phyloP scores from a whole-genome alignment of 2,113 vertebrate genomes.

The Phalacrocorax carbo region DNA sequence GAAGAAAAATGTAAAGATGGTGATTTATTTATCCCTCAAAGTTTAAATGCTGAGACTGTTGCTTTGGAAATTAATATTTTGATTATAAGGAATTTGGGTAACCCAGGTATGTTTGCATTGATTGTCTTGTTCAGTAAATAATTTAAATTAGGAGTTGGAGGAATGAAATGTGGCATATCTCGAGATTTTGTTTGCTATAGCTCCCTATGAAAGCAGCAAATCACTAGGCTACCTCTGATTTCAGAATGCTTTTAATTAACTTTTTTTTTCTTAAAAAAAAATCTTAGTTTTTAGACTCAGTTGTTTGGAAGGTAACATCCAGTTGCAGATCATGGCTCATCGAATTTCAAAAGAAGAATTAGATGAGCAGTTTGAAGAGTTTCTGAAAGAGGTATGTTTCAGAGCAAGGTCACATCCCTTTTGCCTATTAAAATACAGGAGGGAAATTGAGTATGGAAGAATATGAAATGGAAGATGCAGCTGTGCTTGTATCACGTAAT shows the following conservation, averaged over 20 bases:
- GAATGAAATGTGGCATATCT: neutral
- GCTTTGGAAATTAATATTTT: neutral
- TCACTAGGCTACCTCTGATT: neutral
- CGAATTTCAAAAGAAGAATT: slow-evolving; percentile 82
- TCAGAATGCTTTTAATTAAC: neutral
- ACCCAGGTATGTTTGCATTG: neutral
- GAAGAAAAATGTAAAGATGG: neutral
- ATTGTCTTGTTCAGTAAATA: neutral
- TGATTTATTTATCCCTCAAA: neutral
- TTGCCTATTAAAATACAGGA: neutral
- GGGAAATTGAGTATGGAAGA: neutral
- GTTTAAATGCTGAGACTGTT: neutral
- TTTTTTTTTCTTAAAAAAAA: neutral
- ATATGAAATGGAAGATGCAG: neutral
- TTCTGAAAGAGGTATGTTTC: slow-evolving; percentile 88
- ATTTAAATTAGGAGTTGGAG: neutral
- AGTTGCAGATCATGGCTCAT: slow-evolving; percentile 76
- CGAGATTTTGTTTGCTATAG: neutral
- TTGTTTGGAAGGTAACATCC: neutral
- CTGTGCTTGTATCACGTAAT: neutral
- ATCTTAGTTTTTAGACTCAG: neutral
- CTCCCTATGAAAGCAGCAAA: neutral
- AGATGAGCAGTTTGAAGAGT: slow-evolving; percentile 93
- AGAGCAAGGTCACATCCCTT: neutral
- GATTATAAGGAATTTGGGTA: neutral